These are phyloP conservation scores for Anoplolepis gracilipes DNA, from an alignment of 1,140 invertebrate genomes.

Conservation along the genomic window DNA sequence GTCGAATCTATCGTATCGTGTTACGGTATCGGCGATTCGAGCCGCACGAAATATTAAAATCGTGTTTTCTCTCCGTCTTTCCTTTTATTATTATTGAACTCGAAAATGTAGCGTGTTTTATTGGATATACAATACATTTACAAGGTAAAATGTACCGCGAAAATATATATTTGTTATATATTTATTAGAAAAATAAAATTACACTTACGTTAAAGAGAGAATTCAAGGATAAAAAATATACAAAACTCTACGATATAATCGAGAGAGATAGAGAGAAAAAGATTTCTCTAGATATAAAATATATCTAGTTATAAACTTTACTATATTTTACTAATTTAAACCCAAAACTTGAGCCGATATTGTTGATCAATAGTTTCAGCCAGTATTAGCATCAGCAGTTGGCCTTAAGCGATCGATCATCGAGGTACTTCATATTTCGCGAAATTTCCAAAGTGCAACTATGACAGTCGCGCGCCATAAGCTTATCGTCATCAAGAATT, in stretches of 20 bases:
- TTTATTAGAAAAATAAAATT: not conserved
- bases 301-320: not conserved
- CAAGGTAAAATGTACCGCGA: not conserved
- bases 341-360: slow-evolving; percentile 32
- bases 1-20: slow-evolving; percentile 58
- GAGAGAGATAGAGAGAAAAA: too few relatives aligned
- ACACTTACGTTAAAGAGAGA: not conserved
- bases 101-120: slow-evolving; percentile 8
- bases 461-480: slow-evolving; percentile 13
- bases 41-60: slow-evolving; percentile 50
- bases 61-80: not conserved
- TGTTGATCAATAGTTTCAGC: slow-evolving; percentile 16
- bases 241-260: too few relatives aligned
- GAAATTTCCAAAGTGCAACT: slow-evolving; percentile 33
- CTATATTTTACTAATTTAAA: slow-evolving; percentile 15
- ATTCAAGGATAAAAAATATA: not conserved
- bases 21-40: slow-evolving; percentile 53
- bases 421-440: slow-evolving; percentile 3
- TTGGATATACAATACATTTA: not conserved
- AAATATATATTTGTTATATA: not conserved
- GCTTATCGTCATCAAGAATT: slow-evolving; percentile 35
- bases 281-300: not conserved
- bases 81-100: not conserved
- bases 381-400: slow-evolving; percentile 18
- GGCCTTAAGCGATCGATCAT: slow-evolving; percentile 50